These are phyloP conservation scores for Drosophila pseudoobscura DNA, from an alignment of 1,140 invertebrate species.

Conservation along the genomic window DNA sequence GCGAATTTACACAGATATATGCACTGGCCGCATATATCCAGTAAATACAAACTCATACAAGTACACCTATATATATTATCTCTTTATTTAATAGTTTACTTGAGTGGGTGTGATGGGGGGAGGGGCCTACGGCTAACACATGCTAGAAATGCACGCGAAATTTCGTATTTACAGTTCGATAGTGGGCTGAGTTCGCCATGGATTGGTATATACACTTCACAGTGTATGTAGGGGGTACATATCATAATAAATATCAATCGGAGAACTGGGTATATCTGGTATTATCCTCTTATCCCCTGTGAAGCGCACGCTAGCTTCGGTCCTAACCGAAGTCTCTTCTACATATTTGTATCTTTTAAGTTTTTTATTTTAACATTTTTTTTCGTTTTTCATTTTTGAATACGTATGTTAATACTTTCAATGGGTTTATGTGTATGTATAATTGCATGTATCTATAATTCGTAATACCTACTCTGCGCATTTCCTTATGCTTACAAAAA, in stretches of 20 bases:
- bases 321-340: slow-evolving; percentile 2
- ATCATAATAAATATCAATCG: too few relatives aligned
- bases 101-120: too few relatives aligned
- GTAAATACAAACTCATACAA: slow-evolving; percentile 21
- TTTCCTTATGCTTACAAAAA: slow-evolving; percentile 70
- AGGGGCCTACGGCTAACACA: slow-evolving; percentile 41
- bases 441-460: slow-evolving; percentile 60
- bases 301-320: too few relatives aligned
- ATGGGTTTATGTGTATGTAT: slow-evolving; percentile 40
- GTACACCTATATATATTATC: slow-evolving; percentile 33
- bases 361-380: slow-evolving; percentile 23
- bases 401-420: slow-evolving; percentile 72
- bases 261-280: too few relatives aligned
- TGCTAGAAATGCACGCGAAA: slow-evolving; percentile 65
- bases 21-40: slow-evolving; percentile 30
- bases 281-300: too few relatives aligned
- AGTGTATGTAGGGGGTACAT: too few relatives aligned
- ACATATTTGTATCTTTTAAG: background rate
- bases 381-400: slow-evolving; percentile 50
- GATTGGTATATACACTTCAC: too few relatives aligned
- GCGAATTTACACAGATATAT: slow-evolving; percentile 58
- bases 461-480: slow-evolving; percentile 60
- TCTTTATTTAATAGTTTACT: slow-evolving; percentile 9
- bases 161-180: slow-evolving; percentile 60
- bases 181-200: slow-evolving; percentile 11